A percentile compares a stretch with the other conserved stretches of the same genome.
Conservation (phyloP, 2,113 vertebrate genomes). For the Oryzias celebensis region DNA sequence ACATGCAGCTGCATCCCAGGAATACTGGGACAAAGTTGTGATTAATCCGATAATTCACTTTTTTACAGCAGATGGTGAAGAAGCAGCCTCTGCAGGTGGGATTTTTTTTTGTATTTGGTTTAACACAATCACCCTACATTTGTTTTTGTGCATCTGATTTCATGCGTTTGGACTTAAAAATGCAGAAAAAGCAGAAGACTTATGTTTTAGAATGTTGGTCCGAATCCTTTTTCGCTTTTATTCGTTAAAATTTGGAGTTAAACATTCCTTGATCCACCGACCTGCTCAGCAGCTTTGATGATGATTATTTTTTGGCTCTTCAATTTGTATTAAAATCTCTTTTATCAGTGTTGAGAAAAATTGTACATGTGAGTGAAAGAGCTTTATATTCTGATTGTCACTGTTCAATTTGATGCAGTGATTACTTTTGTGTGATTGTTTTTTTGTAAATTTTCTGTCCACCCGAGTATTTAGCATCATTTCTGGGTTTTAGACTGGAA, state of each 20-base stretch:
- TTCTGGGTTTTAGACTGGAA: slow-evolving; percentile 4
- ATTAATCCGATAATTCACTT: slow-evolving; percentile 44
- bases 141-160: slow-evolving; percentile 19
- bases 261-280: slow-evolving; percentile 48
- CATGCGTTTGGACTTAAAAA: background rate
- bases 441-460: slow-evolving; percentile 19
- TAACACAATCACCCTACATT: slow-evolving; percentile 52
- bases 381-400: slow-evolving; percentile 26
- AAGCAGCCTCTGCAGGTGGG: slow-evolving; percentile 80
- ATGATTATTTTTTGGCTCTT: slow-evolving; percentile 6
- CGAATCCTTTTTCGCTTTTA: slow-evolving; percentile 1
- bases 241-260: slow-evolving; percentile 27
- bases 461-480: slow-evolving; percentile 12
- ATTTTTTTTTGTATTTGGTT: slow-evolving; percentile 40
- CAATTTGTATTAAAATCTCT: slow-evolving; percentile 4
- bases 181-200: background rate
- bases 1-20: slow-evolving; percentile 24
- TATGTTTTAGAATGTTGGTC: slow-evolving; percentile 22
- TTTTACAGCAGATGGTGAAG: slow-evolving; percentile 77
- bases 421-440: slow-evolving; percentile 33
- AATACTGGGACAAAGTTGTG: slow-evolving; percentile 30
- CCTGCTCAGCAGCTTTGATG: slow-evolving; percentile 43
- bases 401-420: slow-evolving; percentile 9
- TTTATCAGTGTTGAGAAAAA: slow-evolving; percentile 1
- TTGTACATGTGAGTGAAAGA: slow-evolving; percentile 11